Percentiles rank a stretch among this genome's conserved stretches.
Conservation (phyloP, 2,888 invertebrate species). For the Drosophila dives region DNA sequence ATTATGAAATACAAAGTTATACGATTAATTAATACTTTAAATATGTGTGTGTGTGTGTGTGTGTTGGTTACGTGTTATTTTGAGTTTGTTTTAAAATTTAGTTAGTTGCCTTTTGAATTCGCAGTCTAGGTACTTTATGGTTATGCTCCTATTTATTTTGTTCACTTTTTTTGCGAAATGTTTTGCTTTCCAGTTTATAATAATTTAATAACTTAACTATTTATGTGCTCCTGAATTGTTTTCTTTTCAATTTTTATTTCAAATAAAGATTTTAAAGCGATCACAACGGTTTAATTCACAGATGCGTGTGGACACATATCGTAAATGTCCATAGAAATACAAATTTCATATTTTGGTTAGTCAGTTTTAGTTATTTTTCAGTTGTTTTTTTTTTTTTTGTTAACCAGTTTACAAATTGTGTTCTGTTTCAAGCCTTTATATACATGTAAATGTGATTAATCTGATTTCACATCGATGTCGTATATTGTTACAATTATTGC, state of each 20-base stretch:
- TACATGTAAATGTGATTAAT: conserved; percentile 47
- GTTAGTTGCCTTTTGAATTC: conserved; percentile 40
- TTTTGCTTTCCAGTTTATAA: conserved; percentile 36
- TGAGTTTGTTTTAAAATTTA: conserved; percentile 43
- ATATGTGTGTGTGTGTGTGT: conserved; percentile 23
- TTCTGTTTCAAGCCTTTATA: conserved; percentile 28
- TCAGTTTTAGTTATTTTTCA: conserved; percentile 9
- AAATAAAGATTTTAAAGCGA: conserved; percentile 75
- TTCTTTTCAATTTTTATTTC: conserved; percentile 38
- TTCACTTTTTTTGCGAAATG: conserved; percentile 24
- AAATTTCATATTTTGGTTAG: conserved; percentile 18
- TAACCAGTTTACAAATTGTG: conserved; percentile 18
- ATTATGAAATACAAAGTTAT: conserved; percentile 22
- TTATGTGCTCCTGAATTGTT: conserved; percentile 38
- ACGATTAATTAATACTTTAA: conserved; percentile 35
- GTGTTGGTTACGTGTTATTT: conserved; percentile 11
- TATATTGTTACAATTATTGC: conserved; percentile 51
- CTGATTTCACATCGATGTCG: conserved; percentile 45
- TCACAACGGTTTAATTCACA: conserved; percentile 82
- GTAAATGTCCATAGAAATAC: conserved; percentile 70
- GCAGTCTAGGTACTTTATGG: conserved; percentile 65
- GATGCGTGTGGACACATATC: conserved; percentile 72
- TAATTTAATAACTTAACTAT: conserved; percentile 35
- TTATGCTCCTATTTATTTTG: conserved; percentile 24
- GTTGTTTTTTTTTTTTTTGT: conserved; percentile 3